Conservation (phyloP, 2,888 invertebrate species). For the Galeopsomyia nigrocyanea region DNA sequence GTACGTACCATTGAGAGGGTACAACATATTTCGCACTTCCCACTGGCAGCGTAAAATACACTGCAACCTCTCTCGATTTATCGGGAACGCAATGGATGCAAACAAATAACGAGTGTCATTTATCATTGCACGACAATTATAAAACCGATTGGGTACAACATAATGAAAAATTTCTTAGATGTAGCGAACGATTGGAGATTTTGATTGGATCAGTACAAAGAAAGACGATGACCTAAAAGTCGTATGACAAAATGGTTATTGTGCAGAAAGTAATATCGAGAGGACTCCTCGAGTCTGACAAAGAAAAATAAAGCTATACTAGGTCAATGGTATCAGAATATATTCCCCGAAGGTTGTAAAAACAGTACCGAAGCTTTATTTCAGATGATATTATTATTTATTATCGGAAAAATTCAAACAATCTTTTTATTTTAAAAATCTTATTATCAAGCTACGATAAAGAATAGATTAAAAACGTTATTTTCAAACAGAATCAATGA, state of each 20-base stretch:
- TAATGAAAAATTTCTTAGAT: background rate
- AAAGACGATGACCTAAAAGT: background rate
- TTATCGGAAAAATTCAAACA: no score
- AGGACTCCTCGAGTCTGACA: background rate
- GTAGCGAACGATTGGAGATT: slow-evolving; percentile 1
- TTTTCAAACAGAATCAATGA: no score
- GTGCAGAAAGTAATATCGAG: slow-evolving; percentile 11
- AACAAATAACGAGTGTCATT: no score
- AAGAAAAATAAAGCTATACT: slow-evolving; percentile 3
- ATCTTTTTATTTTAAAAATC: no score
- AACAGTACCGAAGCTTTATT: background rate
- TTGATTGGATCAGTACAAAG: background rate
- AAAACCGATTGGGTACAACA: background rate
- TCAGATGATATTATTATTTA: no score
- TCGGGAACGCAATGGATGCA: no score
- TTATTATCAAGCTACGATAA: no score
- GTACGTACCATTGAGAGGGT: background rate
- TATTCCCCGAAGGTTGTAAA: background rate
- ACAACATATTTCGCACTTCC: slow-evolving; percentile 16
- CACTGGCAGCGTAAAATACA: background rate
- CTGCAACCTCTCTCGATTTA: background rate
- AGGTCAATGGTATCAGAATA: background rate
- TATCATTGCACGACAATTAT: background rate
- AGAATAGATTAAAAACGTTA: no score
- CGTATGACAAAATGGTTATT: slow-evolving; percentile 12